Evolutionary conservation across 2,113 vertebrate species (phyloP).

Genomic region (Chloropsis hardwickii): DNA sequence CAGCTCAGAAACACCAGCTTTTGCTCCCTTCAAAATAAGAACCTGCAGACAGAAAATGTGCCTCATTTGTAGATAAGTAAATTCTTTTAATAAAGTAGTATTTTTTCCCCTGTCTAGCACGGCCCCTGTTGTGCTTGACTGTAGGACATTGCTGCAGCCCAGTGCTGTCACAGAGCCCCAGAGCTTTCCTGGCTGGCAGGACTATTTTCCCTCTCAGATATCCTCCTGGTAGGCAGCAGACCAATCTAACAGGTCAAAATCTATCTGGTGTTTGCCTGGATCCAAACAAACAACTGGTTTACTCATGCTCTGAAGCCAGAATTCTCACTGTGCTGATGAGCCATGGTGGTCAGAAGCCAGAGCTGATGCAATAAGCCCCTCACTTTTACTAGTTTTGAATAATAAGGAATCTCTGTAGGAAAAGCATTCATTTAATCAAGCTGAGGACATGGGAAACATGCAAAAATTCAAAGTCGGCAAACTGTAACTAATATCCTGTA

Average conservation of each 20-base stretch:
- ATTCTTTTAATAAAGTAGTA: background rate
- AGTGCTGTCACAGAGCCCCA: background rate
- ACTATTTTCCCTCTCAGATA: background rate
- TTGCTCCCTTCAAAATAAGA: background rate
- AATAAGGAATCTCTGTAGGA: constrained; percentile 25
- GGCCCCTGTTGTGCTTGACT: fast-evolving
- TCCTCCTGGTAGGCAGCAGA: background rate
- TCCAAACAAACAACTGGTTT: background rate
- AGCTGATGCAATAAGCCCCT: background rate
- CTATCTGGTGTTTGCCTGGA: background rate
- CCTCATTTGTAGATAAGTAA: background rate
- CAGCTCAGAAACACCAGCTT: background rate
- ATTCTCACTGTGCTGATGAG: background rate
- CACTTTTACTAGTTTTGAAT: background rate
- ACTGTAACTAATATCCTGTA: constrained; percentile 65
- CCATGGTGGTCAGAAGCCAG: background rate
- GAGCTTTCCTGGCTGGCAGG: background rate
- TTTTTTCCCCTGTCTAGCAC: background rate
- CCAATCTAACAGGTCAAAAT: background rate
- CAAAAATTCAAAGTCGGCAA: constrained; percentile 39
- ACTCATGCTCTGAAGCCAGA: background rate
- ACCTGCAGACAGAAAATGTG: background rate
- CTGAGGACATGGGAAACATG: constrained; percentile 6
- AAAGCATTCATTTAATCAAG: constrained; percentile 49
- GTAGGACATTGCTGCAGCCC: background rate